A percentile compares a stretch with the other conserved stretches of the same genome.
Conservation (phyloP, 2,888 invertebrate species). For the Koerneria pararmatus region DNA sequence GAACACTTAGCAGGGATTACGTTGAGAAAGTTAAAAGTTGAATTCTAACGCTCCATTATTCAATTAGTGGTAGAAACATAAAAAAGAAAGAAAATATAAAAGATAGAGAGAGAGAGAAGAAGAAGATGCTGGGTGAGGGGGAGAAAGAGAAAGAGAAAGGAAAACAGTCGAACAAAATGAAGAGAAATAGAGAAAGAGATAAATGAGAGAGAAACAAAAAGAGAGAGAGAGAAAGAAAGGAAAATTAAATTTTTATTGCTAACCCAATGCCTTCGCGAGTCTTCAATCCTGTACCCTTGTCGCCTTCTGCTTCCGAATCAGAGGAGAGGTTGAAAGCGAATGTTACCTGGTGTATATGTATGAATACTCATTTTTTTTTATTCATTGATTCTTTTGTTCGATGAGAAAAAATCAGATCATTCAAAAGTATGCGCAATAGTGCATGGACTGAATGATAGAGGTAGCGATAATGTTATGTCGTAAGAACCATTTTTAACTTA, state of each 20-base stretch:
- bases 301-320: background rate
- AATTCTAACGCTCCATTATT: too few relatives aligned
- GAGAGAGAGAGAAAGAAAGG: background rate
- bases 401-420: too few relatives aligned
- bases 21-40: too few relatives aligned
- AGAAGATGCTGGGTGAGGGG: background rate
- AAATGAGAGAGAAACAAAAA: background rate
- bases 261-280: background rate
- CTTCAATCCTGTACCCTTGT: background rate
- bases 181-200: constrained; percentile 12
- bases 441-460: too few relatives aligned
- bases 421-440: too few relatives aligned
- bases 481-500: too few relatives aligned
- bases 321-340: background rate
- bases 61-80: too few relatives aligned
- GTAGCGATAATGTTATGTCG: too few relatives aligned
- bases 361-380: too few relatives aligned
- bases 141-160: background rate
- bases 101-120: background rate
- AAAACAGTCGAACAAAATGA: background rate
- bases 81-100: too few relatives aligned
- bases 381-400: background rate
- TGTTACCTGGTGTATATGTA: background rate
- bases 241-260: background rate
- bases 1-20: too few relatives aligned